These are phyloP conservation scores for Eupithecia subumbrata DNA, from an alignment of 2,888 invertebrate genomes.

Conservation along the genomic window DNA sequence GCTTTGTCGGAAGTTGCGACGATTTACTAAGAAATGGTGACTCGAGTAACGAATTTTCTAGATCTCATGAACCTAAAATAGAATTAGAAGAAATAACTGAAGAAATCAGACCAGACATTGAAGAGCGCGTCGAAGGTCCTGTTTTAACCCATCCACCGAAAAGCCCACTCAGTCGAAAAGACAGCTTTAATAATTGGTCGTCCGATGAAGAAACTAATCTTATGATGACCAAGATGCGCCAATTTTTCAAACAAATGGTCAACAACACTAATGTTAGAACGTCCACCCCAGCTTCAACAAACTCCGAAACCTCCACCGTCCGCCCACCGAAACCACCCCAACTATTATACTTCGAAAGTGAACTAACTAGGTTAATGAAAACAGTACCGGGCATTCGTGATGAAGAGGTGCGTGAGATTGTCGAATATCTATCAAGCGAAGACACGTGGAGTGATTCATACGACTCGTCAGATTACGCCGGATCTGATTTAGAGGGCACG, in stretches of 20 bases:
- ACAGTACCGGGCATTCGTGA: slow-evolving; percentile 96
- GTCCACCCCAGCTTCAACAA: slow-evolving; percentile 82
- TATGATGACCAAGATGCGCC: slow-evolving; percentile 97
- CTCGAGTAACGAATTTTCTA: slow-evolving; percentile 80
- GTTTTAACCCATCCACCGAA: slow-evolving; percentile 82
- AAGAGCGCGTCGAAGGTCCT: slow-evolving; percentile 77
- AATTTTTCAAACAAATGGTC: slow-evolving; percentile 96
- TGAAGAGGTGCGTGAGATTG: slow-evolving; percentile 95
- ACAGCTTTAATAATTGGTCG: slow-evolving; percentile 97
- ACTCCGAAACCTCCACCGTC: slow-evolving; percentile 79
- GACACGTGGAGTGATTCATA: slow-evolving; percentile 97
- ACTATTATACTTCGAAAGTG: slow-evolving; percentile 94
- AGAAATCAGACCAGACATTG: slow-evolving; percentile 83
- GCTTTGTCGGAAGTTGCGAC: slow-evolving; percentile 94
- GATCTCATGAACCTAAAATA: slow-evolving; percentile 81
- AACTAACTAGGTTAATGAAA: slow-evolving; percentile 95
- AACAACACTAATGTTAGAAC: slow-evolving; percentile 84
- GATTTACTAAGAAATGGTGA: slow-evolving; percentile 89
- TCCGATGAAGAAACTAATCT: slow-evolving; percentile 97
- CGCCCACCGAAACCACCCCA: slow-evolving; percentile 92
- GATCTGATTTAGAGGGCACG: slow-evolving; percentile 91
- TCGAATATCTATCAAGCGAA: slow-evolving; percentile 95
- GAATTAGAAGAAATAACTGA: slow-evolving; percentile 85
- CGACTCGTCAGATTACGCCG: slow-evolving; percentile 96
- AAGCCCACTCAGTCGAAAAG: slow-evolving; percentile 89